Percentiles rank a stretch among this genome's conserved stretches.
Conservation (phyloP, 2,113 vertebrate genomes). For the Aythya baeri region DNA sequence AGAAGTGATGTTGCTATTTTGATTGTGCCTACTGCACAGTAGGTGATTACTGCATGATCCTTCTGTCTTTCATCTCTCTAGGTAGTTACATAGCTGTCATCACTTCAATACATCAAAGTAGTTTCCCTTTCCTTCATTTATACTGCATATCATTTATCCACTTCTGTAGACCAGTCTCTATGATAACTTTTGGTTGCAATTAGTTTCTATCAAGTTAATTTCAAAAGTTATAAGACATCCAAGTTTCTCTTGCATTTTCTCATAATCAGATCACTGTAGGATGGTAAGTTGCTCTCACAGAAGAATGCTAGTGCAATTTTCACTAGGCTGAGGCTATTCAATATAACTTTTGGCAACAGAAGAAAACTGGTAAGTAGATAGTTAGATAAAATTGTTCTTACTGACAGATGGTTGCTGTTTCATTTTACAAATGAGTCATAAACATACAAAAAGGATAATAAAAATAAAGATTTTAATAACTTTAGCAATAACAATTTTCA, state of each 20-base stretch:
- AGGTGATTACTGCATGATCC: constrained; percentile 17
- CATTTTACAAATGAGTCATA: background rate
- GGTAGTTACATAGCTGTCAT: constrained; percentile 46
- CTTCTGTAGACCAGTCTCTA: background rate
- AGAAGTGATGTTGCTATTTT: constrained; percentile 19
- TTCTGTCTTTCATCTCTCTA: constrained; percentile 27
- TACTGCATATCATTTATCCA: constrained; percentile 26
- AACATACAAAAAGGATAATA: background rate
- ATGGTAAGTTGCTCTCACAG: background rate
- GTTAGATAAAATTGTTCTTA: background rate
- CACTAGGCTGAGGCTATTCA: background rate
- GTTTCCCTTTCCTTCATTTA: constrained; percentile 30
- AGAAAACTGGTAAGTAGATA: background rate
- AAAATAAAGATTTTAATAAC: background rate
- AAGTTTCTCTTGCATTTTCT: background rate
- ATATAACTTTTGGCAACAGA: background rate
- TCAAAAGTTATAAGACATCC: background rate
- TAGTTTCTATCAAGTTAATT: constrained; percentile 37
- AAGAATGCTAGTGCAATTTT: background rate
- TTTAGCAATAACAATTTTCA: background rate
- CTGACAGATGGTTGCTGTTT: background rate
- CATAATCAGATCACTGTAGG: background rate
- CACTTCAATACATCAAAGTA: background rate
- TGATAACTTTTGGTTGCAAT: constrained; percentile 1
- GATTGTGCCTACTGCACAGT: background rate